Evolutionary conservation across 2,888 invertebrate species (phyloP).

Genomic region (Troides helena): DNA sequence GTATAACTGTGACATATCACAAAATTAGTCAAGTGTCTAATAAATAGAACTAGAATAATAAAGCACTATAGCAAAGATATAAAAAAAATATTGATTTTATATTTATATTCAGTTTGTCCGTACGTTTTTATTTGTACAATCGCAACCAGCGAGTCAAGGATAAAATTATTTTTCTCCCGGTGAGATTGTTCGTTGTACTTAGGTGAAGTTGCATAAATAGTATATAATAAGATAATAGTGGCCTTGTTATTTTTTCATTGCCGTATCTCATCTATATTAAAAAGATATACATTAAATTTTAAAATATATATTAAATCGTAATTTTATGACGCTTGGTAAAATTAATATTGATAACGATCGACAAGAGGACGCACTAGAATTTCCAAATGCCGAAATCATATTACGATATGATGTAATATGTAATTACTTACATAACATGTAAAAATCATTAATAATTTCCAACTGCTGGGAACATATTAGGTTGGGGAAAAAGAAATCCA

Average conservation of each 20-base stretch:
- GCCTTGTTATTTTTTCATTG: background rate
- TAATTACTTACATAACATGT: background rate
- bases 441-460: background rate
- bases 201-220: background rate
- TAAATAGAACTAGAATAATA: background rate
- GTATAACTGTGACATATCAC: too few species aligned
- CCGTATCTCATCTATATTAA: background rate
- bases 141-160: conserved; percentile 16
- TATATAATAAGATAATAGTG: background rate
- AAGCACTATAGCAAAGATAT: background rate
- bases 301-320: background rate
- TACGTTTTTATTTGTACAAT: background rate
- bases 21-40: background rate
- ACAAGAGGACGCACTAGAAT: background rate
- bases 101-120: background rate
- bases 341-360: background rate
- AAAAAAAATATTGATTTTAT: background rate
- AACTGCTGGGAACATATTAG: background rate
- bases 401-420: background rate
- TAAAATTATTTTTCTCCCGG: conserved; percentile 15
- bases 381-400: background rate
- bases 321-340: background rate
- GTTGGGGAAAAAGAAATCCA: too few species aligned
- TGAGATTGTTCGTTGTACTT: conserved; percentile 4
- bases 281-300: background rate